Conservation (phyloP, 2,888 invertebrate species). For the Linyphia triangularis region DNA sequence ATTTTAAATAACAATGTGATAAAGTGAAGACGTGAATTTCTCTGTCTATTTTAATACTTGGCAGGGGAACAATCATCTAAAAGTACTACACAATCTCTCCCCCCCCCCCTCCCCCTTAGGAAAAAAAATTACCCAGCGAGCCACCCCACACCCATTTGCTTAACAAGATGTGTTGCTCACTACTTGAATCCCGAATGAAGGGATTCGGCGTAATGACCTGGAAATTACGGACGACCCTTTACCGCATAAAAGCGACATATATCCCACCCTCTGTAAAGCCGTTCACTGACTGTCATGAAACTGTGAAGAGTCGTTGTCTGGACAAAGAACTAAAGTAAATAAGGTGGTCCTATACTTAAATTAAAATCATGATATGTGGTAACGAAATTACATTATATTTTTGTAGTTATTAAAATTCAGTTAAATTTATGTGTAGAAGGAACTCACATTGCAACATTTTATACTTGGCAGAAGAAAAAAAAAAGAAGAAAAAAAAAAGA, state of each 20-base stretch:
- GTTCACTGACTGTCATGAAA: too few relatives aligned
- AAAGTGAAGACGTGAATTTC: neutral
- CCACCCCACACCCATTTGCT: constrained; percentile 22
- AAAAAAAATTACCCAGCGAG: neutral
- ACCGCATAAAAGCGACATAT: constrained; percentile 15
- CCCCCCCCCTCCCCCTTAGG: neutral
- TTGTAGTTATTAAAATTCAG: too few relatives aligned
- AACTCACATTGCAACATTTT: too few relatives aligned
- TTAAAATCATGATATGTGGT: too few relatives aligned
- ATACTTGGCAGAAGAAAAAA: too few relatives aligned
- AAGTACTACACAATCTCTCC: too few relatives aligned
- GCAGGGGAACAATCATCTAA: neutral
- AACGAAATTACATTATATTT: too few relatives aligned
- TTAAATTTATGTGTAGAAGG: too few relatives aligned
- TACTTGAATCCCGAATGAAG: neutral
- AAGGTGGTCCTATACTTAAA: too few relatives aligned
- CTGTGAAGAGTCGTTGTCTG: neutral
- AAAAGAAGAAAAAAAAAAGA: too few relatives aligned
- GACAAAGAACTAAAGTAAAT: too few relatives aligned
- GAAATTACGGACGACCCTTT: constrained; percentile 13
- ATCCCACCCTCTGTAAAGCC: neutral
- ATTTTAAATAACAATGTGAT: neutral
- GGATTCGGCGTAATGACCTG: constrained; percentile 28
- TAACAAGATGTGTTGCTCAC: constrained; percentile 10
- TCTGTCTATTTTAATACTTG: neutral